Evolutionary conservation across 2,888 invertebrate genomes (phyloP).

Genomic region (Physocephala rufipes): DNA sequence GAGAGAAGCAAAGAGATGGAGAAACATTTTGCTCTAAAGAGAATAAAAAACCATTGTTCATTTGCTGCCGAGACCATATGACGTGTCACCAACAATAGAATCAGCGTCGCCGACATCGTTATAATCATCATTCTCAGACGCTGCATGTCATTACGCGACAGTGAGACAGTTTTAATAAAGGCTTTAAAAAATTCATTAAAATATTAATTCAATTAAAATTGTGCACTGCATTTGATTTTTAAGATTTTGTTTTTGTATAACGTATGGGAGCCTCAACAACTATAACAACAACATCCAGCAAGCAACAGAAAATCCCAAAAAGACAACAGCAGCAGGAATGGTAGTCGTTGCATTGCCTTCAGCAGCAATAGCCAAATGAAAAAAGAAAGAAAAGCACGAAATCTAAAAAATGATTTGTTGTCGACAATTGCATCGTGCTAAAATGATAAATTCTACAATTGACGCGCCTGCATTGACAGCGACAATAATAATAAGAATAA

Average conservation of each 20-base stretch:
- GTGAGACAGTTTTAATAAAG: background rate
- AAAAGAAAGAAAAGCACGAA: background rate
- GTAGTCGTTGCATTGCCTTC: background rate
- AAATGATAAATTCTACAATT: slow-evolving; percentile 39
- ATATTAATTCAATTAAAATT: slow-evolving; percentile 10
- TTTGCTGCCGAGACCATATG: background rate
- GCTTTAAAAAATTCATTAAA: background rate
- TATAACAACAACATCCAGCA: background rate
- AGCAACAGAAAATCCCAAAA: slow-evolving; percentile 8
- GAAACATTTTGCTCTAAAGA: background rate
- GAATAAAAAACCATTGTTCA: background rate
- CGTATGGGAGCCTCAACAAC: slow-evolving; percentile 31
- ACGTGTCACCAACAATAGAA: background rate
- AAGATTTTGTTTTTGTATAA: background rate
- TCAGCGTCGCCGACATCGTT: background rate
- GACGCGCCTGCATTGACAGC: slow-evolving; percentile 21
- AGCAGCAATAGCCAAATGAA: background rate
- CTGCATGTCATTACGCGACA: background rate
- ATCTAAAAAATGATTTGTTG: slow-evolving; percentile 13
- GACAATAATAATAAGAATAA: slow-evolving; percentile 17
- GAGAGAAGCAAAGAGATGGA: background rate
- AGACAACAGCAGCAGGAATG: background rate
- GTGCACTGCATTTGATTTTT: background rate
- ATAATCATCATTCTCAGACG: background rate
- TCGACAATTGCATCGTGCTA: slow-evolving; percentile 31